Percentiles rank a stretch among this genome's conserved stretches.
phyloP scores from a whole-genome alignment of 2,797 vertebrate genomes.

The Neoniphon sammara region DNA sequence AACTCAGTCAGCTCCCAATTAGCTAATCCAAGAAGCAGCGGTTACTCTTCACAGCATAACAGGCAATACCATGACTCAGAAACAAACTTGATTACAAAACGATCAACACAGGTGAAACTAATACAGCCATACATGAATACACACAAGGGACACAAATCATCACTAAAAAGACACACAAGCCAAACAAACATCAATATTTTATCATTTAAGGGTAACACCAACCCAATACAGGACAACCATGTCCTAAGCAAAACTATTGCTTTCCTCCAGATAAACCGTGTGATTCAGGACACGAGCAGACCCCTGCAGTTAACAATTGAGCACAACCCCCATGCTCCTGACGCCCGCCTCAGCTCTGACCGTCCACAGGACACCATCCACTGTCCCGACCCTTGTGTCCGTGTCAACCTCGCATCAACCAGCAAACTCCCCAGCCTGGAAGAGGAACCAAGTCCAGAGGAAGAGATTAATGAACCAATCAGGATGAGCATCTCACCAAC shows the following conservation, averaged over 20 bases:
- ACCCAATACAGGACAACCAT: not conserved
- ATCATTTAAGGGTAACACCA: not conserved
- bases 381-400: slow-evolving; percentile 38
- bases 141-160: too few relatives aligned
- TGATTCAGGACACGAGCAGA: slow-evolving; percentile 91
- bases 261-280: slow-evolving; percentile 84
- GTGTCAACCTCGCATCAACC: slow-evolving; percentile 50
- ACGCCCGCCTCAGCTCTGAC: slow-evolving; percentile 50
- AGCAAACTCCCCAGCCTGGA: slow-evolving; percentile 73
- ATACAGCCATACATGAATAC: too few relatives aligned
- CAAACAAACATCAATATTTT: not conserved
- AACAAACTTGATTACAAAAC: too few relatives aligned
- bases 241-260: not conserved
- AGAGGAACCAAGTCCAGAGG: slow-evolving; percentile 72
- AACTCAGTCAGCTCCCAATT: not conserved
- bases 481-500: slow-evolving; percentile 56
- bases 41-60: not conserved
- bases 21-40: not conserved
- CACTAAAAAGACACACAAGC: too few relatives aligned
- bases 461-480: slow-evolving; percentile 71
- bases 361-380: slow-evolving; percentile 32
- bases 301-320: slow-evolving; percentile 94
- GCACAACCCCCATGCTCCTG: slow-evolving; percentile 85
- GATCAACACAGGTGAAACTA: too few relatives aligned
- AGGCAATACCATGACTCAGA: too few relatives aligned